Evolutionary conservation across 2,888 invertebrate genomes (phyloP).

Genomic region (Pherbina coryleti): DNA sequence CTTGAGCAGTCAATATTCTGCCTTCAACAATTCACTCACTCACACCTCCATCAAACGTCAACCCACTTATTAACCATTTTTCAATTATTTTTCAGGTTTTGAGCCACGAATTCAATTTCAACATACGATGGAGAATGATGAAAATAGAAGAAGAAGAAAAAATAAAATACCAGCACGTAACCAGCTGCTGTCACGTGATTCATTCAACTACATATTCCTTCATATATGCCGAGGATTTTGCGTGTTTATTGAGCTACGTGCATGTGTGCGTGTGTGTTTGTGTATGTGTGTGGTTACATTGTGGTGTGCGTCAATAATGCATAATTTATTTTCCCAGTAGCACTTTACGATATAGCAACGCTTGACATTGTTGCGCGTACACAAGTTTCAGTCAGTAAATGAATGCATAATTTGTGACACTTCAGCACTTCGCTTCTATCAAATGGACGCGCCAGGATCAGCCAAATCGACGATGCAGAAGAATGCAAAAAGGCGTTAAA

Average conservation of each 20-base stretch:
- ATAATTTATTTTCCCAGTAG: background rate
- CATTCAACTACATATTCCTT: background rate
- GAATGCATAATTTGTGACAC: constrained; percentile 12
- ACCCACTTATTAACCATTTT: background rate
- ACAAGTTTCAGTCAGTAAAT: background rate
- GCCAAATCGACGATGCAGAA: background rate
- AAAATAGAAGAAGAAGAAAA: too few relatives aligned
- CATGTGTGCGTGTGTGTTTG: background rate
- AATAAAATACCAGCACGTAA: constrained; percentile 27
- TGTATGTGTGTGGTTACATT: background rate
- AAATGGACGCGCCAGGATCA: background rate
- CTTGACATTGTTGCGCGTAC: background rate
- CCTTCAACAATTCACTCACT: background rate
- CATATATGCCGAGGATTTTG: background rate
- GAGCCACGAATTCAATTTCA: constrained; percentile 20
- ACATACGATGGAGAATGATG: background rate
- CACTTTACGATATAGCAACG: background rate
- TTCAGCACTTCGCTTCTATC: background rate
- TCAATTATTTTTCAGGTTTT: constrained; percentile 15
- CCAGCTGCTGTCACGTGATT: background rate
- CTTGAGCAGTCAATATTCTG: background rate
- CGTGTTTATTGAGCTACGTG: background rate
- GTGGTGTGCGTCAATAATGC: constrained; percentile 2
- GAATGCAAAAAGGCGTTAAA: background rate
- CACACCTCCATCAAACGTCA: background rate